These are phyloP conservation scores for Andrena trimmerana DNA, from an alignment of 2,888 invertebrate genomes.

Conservation along the genomic window DNA sequence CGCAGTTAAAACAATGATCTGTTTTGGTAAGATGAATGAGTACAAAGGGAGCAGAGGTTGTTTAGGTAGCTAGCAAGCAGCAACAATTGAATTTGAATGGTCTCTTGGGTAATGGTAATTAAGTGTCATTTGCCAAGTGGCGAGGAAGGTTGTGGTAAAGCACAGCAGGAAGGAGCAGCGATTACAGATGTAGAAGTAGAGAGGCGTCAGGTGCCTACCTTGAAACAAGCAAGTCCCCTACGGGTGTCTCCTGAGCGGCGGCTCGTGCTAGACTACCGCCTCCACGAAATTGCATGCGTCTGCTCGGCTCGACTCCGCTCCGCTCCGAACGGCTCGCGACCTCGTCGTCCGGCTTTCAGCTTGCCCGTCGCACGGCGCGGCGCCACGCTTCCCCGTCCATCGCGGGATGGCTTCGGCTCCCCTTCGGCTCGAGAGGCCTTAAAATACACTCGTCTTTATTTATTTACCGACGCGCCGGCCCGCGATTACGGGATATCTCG, in stretches of 20 bases:
- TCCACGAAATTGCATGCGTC: conserved; percentile 75
- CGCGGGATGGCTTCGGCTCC: conserved; percentile 19
- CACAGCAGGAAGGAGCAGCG: not conserved
- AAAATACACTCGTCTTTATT: conserved; percentile 35
- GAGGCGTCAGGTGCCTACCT: conserved; percentile 64
- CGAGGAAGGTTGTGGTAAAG: not conserved
- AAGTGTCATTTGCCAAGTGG: not conserved
- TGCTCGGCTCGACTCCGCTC: conserved; percentile 61
- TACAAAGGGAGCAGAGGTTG: no score
- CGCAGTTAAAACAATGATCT: no score
- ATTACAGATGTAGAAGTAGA: not conserved
- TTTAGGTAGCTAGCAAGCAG: no score
- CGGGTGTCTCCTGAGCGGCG: conserved; percentile 82
- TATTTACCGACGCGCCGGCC: conserved; percentile 29
- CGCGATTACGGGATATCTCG: conserved; percentile 24
- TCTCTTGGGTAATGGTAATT: no score
- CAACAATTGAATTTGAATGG: no score
- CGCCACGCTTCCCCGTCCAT: conserved; percentile 46
- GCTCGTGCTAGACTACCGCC: conserved; percentile 83
- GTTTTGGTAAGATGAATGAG: no score
- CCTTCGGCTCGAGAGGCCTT: conserved; percentile 8
- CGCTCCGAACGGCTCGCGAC: conserved; percentile 42
- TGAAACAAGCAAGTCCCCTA: conserved; percentile 80
- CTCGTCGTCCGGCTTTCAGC: conserved; percentile 46
- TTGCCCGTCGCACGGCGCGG: conserved; percentile 38